A percentile compares a stretch with the other conserved stretches of the same genome.
These are phyloP conservation scores for Acipenser ruthenus DNA, from an alignment of 2,797 vertebrate genomes.

Conservation along the genomic window DNA sequence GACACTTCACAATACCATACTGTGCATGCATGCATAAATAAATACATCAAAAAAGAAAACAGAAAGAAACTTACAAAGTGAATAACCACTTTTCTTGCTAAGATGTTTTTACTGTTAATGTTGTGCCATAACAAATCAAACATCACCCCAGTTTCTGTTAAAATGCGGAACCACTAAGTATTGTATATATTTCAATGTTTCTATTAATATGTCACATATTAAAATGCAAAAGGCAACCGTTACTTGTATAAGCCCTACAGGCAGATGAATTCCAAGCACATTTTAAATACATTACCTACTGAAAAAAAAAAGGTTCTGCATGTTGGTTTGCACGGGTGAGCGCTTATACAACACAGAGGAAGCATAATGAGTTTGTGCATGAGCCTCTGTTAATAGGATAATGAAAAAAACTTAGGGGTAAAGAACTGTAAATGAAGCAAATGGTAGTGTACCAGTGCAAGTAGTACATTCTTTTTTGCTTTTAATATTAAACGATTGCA, in stretches of 20 bases:
- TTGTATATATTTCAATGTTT: no score
- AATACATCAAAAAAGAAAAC: no score
- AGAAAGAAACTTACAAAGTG: no score
- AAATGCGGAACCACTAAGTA: no score
- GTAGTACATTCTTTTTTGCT: constrained; percentile 10
- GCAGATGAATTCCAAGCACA: background rate
- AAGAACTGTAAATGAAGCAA: background rate
- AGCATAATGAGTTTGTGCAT: constrained; percentile 19
- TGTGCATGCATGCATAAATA: no score
- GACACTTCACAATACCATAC: no score
- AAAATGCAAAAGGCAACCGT: no score
- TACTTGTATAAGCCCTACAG: background rate
- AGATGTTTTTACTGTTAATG: no score
- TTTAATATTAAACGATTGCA: constrained; percentile 14
- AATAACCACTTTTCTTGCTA: no score
- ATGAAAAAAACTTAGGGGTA: constrained; percentile 6
- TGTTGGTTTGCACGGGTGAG: constrained; percentile 12
- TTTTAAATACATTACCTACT: background rate
- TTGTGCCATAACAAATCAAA: no score
- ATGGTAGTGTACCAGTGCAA: constrained; percentile 3
- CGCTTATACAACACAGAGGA: constrained; percentile 14
- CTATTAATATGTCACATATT: no score
- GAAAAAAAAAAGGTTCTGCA: constrained; percentile 12
- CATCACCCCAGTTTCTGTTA: no score
- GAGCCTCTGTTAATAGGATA: constrained; percentile 11